These are phyloP conservation scores for Tenebrio molitor DNA, from an alignment of 1,140 invertebrate genomes.

Conservation along the genomic window DNA sequence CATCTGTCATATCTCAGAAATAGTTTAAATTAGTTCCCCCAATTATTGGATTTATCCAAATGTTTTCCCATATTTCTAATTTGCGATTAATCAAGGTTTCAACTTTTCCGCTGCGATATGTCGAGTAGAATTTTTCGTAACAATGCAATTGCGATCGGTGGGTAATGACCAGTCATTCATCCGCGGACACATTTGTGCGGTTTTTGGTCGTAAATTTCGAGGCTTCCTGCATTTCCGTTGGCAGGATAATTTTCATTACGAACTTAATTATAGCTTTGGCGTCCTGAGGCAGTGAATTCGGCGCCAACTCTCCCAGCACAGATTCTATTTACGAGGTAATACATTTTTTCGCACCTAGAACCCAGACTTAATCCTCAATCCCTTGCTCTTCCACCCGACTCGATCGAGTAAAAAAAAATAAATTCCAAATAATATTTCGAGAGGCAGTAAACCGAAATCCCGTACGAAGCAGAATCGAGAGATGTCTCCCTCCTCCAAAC, in stretches of 20 bases:
- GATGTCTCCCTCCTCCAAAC: not conserved
- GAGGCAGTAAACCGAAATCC: not conserved
- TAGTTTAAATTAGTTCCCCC: no score
- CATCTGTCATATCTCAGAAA: constrained; percentile 23
- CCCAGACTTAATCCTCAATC: not conserved
- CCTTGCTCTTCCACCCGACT: not conserved
- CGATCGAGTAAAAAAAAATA: not conserved
- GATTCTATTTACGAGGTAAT: constrained; percentile 38
- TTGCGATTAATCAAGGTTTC: no score
- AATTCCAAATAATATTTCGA: not conserved
- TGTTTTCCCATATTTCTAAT: no score
- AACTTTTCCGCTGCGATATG: no score
- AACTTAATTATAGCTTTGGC: constrained; percentile 13
- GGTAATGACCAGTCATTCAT: not conserved
- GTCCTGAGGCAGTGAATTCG: constrained; percentile 18
- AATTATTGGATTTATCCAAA: no score
- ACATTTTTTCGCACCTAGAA: constrained; percentile 15
- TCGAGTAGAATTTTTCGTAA: no score
- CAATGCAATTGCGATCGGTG: no score
- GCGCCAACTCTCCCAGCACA: constrained; percentile 17
- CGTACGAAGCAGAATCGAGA: not conserved
- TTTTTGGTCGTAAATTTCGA: not conserved
- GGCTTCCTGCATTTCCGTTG: not conserved
- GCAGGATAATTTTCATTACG: constrained; percentile 26
- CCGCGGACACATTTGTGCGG: no score